A percentile compares a stretch with the other conserved stretches of the same genome.
phyloP scores from a whole-genome alignment of 1,140 invertebrate species.

The Caerostris extrusa region DNA sequence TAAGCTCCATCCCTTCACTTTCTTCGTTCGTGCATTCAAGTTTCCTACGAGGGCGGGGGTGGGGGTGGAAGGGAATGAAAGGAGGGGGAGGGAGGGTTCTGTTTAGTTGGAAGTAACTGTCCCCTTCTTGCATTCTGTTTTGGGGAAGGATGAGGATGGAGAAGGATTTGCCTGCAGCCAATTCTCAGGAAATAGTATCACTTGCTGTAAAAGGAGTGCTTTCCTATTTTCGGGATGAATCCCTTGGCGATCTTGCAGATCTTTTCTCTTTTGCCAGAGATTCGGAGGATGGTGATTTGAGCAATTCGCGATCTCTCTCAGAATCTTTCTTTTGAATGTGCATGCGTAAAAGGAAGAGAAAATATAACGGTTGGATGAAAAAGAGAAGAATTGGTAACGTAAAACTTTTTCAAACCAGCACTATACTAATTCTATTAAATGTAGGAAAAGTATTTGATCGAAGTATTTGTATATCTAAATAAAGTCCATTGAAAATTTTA shows the following conservation, averaged over 20 bases:
- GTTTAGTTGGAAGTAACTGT: conserved; percentile 70
- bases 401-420: background rate
- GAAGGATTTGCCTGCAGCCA: conserved; percentile 64
- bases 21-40: conserved; percentile 62
- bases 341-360: background rate
- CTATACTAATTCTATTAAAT: too few species aligned
- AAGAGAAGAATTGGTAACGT: background rate
- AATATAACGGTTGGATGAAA: background rate
- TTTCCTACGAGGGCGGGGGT: conserved; percentile 16
- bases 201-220: conserved; percentile 67
- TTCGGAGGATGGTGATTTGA: conserved; percentile 13
- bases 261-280: background rate
- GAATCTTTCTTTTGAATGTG: background rate
- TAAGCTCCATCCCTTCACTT: conserved; percentile 64
- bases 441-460: too few species aligned
- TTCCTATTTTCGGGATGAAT: conserved; percentile 68
- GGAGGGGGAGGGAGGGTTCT: conserved; percentile 31
- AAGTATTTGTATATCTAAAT: too few species aligned
- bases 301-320: background rate
- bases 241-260: conserved; percentile 1
- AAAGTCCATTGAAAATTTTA: too few species aligned
- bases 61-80: background rate
- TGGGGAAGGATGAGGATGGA: conserved; percentile 41
- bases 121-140: conserved; percentile 54
- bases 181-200: conserved; percentile 73